Base-by-base conservation (phyloP, 2,113 vertebrate species). In the Macroglossus sobrinus region DNA sequence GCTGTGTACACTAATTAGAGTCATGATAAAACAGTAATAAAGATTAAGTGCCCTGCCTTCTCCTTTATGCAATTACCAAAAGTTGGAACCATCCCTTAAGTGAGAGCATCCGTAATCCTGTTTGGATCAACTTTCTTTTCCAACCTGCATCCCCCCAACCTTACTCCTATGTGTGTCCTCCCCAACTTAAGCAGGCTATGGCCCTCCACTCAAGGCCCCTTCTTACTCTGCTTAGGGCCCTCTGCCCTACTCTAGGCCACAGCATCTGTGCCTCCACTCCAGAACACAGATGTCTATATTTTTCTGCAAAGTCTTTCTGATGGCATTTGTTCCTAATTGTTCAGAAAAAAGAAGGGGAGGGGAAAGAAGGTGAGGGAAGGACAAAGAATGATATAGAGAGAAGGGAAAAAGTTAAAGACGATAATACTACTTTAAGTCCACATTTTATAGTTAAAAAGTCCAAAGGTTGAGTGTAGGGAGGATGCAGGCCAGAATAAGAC, bases 111-210 rank as follows among this genome's bases (percentile, higher is more conserved):
- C 35, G 72, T 28, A 14, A 26, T 55, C 6, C 24, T 19, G 1
- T 19, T 45, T 72, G n/a, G 5, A 10, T n/a, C 45, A 9, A 19
- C 10, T 66, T 4, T 4, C 2, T 4, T 72, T 35, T 7, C 13
- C 59, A 21, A 15, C 2, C 47, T 85, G 0, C 24, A 47, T 24
- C 45, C 2, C 28, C 1, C 1, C 16, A 28, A 40, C 33, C 24
- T 24, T 3, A 35, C 18, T 55, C 11, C 2, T 35, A 0, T 11
- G 9, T 8, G 21, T 55, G 12, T 64, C 7, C 0, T 35, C 18
- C 5, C 30, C 33, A 59, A 53, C 9, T 28, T 7, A 28, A 4
- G 16, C 6, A 63, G 2, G 13, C 9, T 38, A 14, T 22, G 43
- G 24, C 15, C 30, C 22, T 50, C 21, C 18, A 78, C 3, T 33